phyloP scores from a whole-genome alignment of 2,888 invertebrate genomes.

The Agonopterix arenella region DNA sequence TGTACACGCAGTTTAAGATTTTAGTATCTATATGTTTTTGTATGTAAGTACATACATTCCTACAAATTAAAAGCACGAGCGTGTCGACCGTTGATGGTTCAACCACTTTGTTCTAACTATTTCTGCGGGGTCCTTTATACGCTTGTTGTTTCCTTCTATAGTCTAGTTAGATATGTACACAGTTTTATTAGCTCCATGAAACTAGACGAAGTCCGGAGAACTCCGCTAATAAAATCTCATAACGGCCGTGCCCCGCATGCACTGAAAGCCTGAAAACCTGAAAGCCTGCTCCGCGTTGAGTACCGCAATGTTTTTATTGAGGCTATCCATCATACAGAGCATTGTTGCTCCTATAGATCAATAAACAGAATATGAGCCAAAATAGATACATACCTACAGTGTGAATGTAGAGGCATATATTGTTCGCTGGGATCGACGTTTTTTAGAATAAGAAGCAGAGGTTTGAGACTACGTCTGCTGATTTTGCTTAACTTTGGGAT shows the following conservation, averaged over 20 bases:
- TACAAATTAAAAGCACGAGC: no score
- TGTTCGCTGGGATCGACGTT: slow-evolving; percentile 4
- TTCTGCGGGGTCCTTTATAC: no score
- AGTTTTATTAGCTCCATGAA: slow-evolving; percentile 18
- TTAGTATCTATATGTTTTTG: no score
- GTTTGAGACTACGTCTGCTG: no score
- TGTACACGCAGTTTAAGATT: no score
- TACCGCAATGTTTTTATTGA: slow-evolving; percentile 21
- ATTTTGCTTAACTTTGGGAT: no score
- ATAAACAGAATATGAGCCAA: slow-evolving; percentile 30
- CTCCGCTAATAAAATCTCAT: slow-evolving; percentile 24
- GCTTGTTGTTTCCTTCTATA: neutral
- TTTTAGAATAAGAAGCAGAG: no score
- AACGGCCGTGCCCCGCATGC: slow-evolving; percentile 17
- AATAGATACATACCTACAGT: slow-evolving; percentile 21
- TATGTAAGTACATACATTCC: no score
- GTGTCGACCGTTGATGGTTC: no score
- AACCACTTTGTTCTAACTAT: no score
- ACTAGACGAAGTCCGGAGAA: slow-evolving; percentile 16
- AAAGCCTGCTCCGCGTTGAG: no score
- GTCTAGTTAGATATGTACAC: neutral
- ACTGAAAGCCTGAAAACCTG: neutral
- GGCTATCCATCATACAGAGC: slow-evolving; percentile 38
- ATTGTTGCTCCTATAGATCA: slow-evolving; percentile 30
- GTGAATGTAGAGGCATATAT: neutral